These are phyloP conservation scores for Buathra laborator DNA, from an alignment of 2,888 invertebrate genomes.

Conservation along the genomic window DNA sequence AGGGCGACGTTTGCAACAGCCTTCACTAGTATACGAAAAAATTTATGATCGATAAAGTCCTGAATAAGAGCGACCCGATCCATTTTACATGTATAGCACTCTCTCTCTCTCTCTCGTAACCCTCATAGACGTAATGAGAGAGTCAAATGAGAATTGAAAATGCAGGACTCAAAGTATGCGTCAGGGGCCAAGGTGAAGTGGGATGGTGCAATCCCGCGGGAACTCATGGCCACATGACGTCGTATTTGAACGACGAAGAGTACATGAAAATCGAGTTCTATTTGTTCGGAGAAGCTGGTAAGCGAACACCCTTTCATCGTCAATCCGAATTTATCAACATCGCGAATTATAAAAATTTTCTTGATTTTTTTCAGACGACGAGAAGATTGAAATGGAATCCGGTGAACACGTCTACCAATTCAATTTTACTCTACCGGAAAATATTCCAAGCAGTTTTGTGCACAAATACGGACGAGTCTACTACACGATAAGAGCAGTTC, in stretches of 20 bases:
- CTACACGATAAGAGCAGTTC: slow-evolving; percentile 91
- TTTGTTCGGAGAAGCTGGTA: slow-evolving; percentile 88
- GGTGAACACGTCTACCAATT: slow-evolving; percentile 92
- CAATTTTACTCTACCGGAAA: slow-evolving; percentile 89
- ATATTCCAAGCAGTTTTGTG: slow-evolving; percentile 92
- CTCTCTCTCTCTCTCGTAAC: not conserved
- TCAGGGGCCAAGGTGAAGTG: slow-evolving; percentile 76
- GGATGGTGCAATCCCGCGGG: slow-evolving; percentile 21
- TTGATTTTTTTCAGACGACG: slow-evolving; percentile 84
- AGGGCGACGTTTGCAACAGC: not conserved
- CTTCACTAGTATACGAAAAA: not conserved
- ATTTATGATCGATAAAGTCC: slow-evolving; percentile 13
- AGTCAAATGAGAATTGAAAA: slow-evolving; percentile 81
- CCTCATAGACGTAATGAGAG: not conserved
- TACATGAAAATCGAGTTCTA: slow-evolving; percentile 91
- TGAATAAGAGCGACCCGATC: slow-evolving; percentile 13
- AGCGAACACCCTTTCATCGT: not conserved
- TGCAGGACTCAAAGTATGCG: slow-evolving; percentile 88
- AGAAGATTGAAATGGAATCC: slow-evolving; percentile 89
- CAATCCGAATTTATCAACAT: not conserved
- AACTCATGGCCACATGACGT: slow-evolving; percentile 66
- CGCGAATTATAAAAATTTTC: not conserved
- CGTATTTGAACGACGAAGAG: slow-evolving; percentile 89
- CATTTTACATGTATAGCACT: not conserved
- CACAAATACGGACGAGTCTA: slow-evolving; percentile 87